Percentiles rank a stretch among this genome's conserved stretches.
phyloP scores from a whole-genome alignment of 2,113 vertebrate genomes.

The mouse (Mus musculus) region GRCm39 chr3:131071001-131071500 shows the following conservation, averaged over 20 bases:
- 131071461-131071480: slow-evolving; percentile 38
- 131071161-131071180: not conserved
- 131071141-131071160: not conserved
- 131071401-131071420: not conserved
- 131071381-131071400: not conserved
- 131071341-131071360: not conserved
- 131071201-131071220: not conserved
- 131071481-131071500: slow-evolving; percentile 29
- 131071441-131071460: not conserved
- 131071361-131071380: not conserved
- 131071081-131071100: not conserved
- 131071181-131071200: not conserved
- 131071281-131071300: not conserved
- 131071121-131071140: not conserved
- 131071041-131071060: not conserved
- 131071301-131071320: not conserved
- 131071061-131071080: not conserved
- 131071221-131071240: not conserved
- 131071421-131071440: too few species aligned
- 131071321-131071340: not conserved
- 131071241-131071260: not conserved
- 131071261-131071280: not conserved
- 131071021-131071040: not conserved
- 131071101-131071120: not conserved
- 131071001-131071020: not conserved